phyloP scores from a whole-genome alignment of 2,888 invertebrate genomes.

The Oligia strigilis region DNA sequence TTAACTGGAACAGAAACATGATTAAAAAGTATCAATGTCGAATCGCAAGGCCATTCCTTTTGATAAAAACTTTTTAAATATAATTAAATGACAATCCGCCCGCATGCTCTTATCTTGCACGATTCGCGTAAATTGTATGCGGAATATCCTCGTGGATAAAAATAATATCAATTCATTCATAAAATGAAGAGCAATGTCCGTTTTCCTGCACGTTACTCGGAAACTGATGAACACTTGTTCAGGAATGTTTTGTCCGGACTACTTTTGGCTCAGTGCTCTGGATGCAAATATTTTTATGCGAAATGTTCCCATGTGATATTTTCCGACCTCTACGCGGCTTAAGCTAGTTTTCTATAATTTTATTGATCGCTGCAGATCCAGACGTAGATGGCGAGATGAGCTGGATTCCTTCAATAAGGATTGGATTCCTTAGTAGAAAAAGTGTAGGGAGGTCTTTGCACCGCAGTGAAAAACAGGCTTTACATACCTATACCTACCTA shows the following conservation, averaged over 20 bases:
- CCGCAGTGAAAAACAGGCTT: no score
- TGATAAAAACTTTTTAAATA: conserved; percentile 47
- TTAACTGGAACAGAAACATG: conserved; percentile 10
- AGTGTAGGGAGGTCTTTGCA: no score
- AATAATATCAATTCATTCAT: conserved; percentile 53
- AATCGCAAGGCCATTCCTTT: conserved; percentile 36
- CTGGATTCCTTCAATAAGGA: no score
- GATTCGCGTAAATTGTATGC: conserved; percentile 51
- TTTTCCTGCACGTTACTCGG: conserved; percentile 64
- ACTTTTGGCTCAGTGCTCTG: conserved; percentile 2
- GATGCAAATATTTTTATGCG: neutral
- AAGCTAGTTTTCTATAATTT: no score
- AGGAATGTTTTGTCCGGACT: conserved; percentile 21
- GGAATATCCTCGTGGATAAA: conserved; percentile 52
- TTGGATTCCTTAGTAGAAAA: no score
- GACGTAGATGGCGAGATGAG: no score
- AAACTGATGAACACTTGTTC: conserved; percentile 38
- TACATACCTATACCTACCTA: no score
- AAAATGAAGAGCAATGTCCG: conserved; percentile 46
- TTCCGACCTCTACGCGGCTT: no score
- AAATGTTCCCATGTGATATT: no score
- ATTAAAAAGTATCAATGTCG: conserved; percentile 42
- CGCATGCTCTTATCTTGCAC: conserved; percentile 58
- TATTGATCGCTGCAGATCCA: no score
- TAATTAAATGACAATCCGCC: conserved; percentile 32